Evolutionary conservation across 2,113 vertebrate species (phyloP).

Genomic region (Silurus asotus): DNA sequence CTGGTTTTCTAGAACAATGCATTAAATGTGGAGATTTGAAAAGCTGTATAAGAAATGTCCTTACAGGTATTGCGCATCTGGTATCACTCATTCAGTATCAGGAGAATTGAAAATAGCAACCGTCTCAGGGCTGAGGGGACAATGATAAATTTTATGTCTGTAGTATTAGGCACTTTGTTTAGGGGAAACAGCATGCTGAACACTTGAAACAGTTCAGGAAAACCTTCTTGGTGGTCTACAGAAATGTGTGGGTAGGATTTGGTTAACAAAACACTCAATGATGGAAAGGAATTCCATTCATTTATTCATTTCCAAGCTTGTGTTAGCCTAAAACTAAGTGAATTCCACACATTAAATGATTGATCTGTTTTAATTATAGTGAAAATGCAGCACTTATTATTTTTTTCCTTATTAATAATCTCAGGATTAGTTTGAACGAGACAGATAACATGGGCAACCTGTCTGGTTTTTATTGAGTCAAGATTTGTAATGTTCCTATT

Average conservation of each 20-base stretch:
- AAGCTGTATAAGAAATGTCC: neutral
- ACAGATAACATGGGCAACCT: constrained; percentile 44
- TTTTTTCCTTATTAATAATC: neutral
- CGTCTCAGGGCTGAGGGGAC: neutral
- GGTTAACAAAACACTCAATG: neutral
- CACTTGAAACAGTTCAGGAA: neutral
- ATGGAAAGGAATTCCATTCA: neutral
- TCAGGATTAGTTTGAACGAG: neutral
- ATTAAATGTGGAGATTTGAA: neutral
- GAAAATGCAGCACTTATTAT: neutral
- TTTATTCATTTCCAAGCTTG: neutral
- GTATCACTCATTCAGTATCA: constrained; percentile 12
- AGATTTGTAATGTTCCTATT: constrained; percentile 19
- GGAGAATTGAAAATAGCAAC: neutral
- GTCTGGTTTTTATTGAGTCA: neutral
- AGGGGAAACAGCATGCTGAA: constrained; percentile 26
- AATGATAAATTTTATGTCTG: neutral
- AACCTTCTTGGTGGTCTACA: constrained; percentile 16
- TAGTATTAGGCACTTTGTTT: constrained; percentile 14
- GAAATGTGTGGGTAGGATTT: neutral
- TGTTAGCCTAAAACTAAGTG: neutral
- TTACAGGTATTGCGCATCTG: neutral
- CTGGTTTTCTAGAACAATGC: neutral
- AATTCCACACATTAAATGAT: neutral
- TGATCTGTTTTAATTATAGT: neutral